Percentiles rank a stretch among this genome's conserved stretches.
phyloP scores from a whole-genome alignment of 1,140 invertebrate species.

The Tribolium madens region DNA sequence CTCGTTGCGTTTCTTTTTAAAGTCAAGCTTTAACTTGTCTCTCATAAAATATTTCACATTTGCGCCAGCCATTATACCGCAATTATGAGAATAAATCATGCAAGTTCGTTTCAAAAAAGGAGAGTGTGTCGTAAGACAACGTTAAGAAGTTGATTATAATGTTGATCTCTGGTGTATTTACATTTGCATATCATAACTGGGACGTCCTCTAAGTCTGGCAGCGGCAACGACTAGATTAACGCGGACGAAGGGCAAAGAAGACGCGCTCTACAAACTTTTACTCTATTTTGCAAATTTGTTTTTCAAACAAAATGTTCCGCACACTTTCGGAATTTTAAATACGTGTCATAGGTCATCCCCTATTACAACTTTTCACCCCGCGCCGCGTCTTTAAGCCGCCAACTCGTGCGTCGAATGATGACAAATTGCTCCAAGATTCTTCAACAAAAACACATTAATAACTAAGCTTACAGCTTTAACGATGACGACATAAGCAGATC shows the following conservation, averaged over 20 bases:
- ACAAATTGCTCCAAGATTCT: slow-evolving; percentile 40
- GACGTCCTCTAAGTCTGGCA: slow-evolving; percentile 34
- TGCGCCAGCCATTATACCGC: slow-evolving; percentile 39
- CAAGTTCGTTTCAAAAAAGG: slow-evolving; percentile 36
- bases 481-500: neutral
- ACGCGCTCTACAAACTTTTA: slow-evolving; percentile 55
- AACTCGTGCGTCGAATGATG: slow-evolving; percentile 57
- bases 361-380: slow-evolving; percentile 53
- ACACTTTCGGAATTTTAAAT: slow-evolving; percentile 62
- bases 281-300: slow-evolving; percentile 63
- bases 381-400: slow-evolving; percentile 44
- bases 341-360: slow-evolving; percentile 60
- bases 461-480: neutral
- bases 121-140: slow-evolving; percentile 25
- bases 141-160: slow-evolving; percentile 50
- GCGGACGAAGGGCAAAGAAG: slow-evolving; percentile 42
- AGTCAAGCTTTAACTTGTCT: neutral
- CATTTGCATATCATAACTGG: slow-evolving; percentile 52
- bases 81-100: slow-evolving; percentile 45
- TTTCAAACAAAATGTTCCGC: slow-evolving; percentile 61
- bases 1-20: neutral
- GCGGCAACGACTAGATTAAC: slow-evolving; percentile 46
- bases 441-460: neutral
- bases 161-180: slow-evolving; percentile 40
- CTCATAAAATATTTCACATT: slow-evolving; percentile 38